Evolutionary conservation across 2,888 invertebrate species (phyloP), one percentile per base, ranked within the genome.

Genomic region (Lepas anatifera): DNA sequence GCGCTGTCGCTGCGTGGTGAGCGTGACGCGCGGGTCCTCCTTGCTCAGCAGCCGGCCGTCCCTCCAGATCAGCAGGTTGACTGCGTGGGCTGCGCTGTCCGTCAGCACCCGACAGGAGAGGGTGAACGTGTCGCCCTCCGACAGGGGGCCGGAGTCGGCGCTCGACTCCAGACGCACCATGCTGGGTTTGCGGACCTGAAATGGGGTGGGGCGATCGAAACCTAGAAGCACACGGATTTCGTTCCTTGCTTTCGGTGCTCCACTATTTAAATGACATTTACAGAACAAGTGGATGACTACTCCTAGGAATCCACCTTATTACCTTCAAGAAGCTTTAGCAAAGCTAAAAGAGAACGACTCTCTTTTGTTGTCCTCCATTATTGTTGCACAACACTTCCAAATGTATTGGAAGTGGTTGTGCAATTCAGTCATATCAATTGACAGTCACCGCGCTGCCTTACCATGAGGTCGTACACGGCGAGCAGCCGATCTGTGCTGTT

Each of bases 391-490:
- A n/a, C n/a, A n/a, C n/a, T n/a, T n/a, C n/a, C n/a, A n/a, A n/a
- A n/a, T n/a, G n/a, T n/a, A n/a, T n/a, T n/a, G n/a, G n/a, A n/a
- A n/a, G n/a, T n/a, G n/a, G n/a, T n/a, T n/a, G n/a, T n/a, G n/a
- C n/a, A n/a, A n/a, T n/a, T n/a, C n/a, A n/a, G n/a, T n/a, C n/a
- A n/a, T n/a, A n/a, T n/a, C n/a, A n/a, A n/a, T n/a, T n/a, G n/a
- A n/a, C n/a, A n/a, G n/a, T n/a, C n/a, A n/a, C n/a, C 10, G 41
- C 41, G 16, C 16, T 41, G 41, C 4, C 48, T 50, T 18, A 58
- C 58, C 58, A 18, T 58, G 29, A 58, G 58, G 58, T 58, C 58
- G 27, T 58, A 58, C 16, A 58, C 58, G 22, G 58, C 58, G 32
- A 58, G 29, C 4, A 58, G 32, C 32, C 18, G 32, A 32, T 58